Evolutionary conservation across 2,797 vertebrate species (phyloP).

Genomic region (Champsocephalus esox): DNA sequence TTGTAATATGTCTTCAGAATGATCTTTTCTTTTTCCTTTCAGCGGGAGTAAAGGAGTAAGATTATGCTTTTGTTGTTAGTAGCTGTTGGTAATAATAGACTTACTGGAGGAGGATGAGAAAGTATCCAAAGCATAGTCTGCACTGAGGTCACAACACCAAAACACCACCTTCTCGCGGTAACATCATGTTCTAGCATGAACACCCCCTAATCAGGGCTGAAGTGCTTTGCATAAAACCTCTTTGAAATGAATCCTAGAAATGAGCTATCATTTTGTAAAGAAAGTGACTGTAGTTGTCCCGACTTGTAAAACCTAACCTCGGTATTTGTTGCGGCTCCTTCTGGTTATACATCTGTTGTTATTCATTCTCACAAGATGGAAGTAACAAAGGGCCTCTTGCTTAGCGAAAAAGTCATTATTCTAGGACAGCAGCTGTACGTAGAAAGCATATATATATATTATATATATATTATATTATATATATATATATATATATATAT

Average conservation of each 20-base stretch:
- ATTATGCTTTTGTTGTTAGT: slow-evolving; percentile 32
- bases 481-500: not conserved
- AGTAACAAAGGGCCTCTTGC: not conserved
- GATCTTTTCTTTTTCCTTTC: slow-evolving; percentile 36
- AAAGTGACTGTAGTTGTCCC: slow-evolving; percentile 6
- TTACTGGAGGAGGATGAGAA: slow-evolving; percentile 44
- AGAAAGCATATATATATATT: not conserved
- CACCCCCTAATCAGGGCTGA: slow-evolving; percentile 13
- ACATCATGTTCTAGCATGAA: slow-evolving; percentile 21
- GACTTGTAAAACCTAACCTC: slow-evolving; percentile 13
- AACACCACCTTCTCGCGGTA: slow-evolving; percentile 36
- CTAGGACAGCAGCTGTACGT: not conserved
- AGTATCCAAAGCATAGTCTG: slow-evolving; percentile 18
- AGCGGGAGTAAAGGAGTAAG: slow-evolving; percentile 32
- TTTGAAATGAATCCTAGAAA: slow-evolving; percentile 15
- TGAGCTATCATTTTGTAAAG: not conserved
- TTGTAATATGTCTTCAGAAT: slow-evolving; percentile 45
- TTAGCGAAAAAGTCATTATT: not conserved
- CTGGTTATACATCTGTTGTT: slow-evolving; percentile 5
- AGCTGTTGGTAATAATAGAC: slow-evolving; percentile 55
- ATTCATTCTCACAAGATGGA: not conserved
- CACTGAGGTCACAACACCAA: slow-evolving; percentile 29
- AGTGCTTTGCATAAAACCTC: slow-evolving; percentile 25
- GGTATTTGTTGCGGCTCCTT: slow-evolving; percentile 4
- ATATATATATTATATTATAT: no score